Percentiles rank a stretch among this genome's conserved stretches.
These are phyloP conservation scores for Oryzias sinensis DNA, from an alignment of 2,797 vertebrate genomes.

Conservation along the genomic window DNA sequence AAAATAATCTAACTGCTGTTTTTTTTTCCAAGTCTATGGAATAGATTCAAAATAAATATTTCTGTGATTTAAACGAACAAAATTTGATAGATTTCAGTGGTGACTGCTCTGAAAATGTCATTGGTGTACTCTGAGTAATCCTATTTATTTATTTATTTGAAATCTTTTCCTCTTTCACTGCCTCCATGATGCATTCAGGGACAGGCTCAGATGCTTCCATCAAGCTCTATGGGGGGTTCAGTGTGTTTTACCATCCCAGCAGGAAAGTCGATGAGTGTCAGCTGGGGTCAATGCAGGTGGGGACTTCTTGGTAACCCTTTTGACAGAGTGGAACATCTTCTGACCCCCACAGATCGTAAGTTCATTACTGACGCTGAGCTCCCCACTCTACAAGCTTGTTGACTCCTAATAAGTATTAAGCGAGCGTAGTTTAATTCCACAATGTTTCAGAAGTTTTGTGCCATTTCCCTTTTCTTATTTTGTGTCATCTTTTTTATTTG, in stretches of 20 bases:
- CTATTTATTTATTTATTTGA: slow-evolving; percentile 25
- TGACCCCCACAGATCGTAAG: slow-evolving; percentile 73
- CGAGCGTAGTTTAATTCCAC: slow-evolving; percentile 58
- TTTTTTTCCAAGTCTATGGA: slow-evolving; percentile 1
- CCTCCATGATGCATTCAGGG: slow-evolving; percentile 51
- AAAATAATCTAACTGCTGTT: neutral
- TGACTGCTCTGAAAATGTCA: slow-evolving; percentile 16
- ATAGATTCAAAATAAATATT: slow-evolving; percentile 6
- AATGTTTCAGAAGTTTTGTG: slow-evolving; percentile 51
- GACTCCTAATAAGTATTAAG: slow-evolving; percentile 68
- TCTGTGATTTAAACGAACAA: slow-evolving; percentile 26
- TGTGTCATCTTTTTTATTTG: slow-evolving; percentile 34
- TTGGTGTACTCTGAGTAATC: slow-evolving; percentile 1
- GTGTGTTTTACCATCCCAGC: slow-evolving; percentile 79
- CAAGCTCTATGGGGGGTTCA: slow-evolving; percentile 66
- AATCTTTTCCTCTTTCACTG: slow-evolving; percentile 38
- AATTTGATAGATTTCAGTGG: slow-evolving; percentile 22
- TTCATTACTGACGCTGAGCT: slow-evolving; percentile 61
- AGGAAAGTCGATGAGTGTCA: slow-evolving; percentile 74
- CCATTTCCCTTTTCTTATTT: slow-evolving; percentile 23
- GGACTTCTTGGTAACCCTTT: slow-evolving; percentile 57
- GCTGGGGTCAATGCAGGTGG: slow-evolving; percentile 71
- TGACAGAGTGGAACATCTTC: slow-evolving; percentile 70
- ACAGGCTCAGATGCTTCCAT: slow-evolving; percentile 72
- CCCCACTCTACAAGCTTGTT: slow-evolving; percentile 42